Evolutionary conservation across 2,113 vertebrate species (phyloP).

Genomic region (Pseudopipra pipra): DNA sequence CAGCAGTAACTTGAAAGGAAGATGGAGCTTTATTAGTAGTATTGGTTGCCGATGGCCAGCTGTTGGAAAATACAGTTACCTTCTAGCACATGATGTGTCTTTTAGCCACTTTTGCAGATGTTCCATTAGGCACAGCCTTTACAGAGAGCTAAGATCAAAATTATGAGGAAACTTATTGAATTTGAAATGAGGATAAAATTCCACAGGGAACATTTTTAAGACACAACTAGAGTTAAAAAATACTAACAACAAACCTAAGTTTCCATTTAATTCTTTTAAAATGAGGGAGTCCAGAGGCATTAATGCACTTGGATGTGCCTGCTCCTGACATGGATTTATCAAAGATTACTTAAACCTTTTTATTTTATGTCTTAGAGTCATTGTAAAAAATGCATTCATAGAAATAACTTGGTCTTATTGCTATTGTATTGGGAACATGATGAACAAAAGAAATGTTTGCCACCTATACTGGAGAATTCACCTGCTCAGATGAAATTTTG

Average conservation of each 20-base stretch:
- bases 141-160: background rate
- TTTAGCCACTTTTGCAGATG: background rate
- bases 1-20: background rate
- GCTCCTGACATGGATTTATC: background rate
- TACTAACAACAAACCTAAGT: background rate
- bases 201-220: background rate
- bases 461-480: background rate
- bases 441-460: background rate
- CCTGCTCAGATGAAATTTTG: background rate
- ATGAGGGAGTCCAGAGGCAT: background rate
- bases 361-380: background rate
- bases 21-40: background rate
- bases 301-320: background rate
- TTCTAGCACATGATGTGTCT: background rate
- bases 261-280: background rate
- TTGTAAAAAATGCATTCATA: background rate
- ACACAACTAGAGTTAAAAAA: background rate
- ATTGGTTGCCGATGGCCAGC: background rate
- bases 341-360: background rate
- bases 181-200: background rate
- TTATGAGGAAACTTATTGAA: background rate
- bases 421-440: background rate
- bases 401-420: background rate
- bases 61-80: background rate
- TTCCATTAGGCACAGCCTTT: background rate